Evolutionary conservation across 2,113 vertebrate species (phyloP), one percentile per base, ranked within the genome.

Genomic region (Oreochromis tanganicae): DNA sequence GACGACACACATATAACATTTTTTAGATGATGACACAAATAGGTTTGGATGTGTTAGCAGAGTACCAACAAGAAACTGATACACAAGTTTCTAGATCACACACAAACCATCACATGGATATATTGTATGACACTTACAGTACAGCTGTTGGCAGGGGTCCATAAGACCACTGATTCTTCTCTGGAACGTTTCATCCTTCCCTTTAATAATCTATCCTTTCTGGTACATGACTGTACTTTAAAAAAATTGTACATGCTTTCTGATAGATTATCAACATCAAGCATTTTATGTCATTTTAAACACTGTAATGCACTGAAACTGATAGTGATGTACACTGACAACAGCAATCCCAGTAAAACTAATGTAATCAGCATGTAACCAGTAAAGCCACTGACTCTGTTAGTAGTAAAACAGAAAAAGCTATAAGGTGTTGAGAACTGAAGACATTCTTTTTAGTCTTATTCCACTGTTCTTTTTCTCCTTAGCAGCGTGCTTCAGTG

Each of bases 231-330:
- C 13, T 46, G 68, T 41, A 68, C 19, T 2, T 68, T 7, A 68
- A 5, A 68, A n/a, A 68, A 41, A 21, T 2, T 21, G 10, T 14
- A 16, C 0, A 48, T 75, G 71, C 24, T 48, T 27, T 75, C 71
- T 14, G 21, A 27, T 17, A 29, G 43, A 75, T 73, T 46, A 75
- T 75, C 13, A 48, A 75, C 11, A 75, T 3, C 6, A 12, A 75
- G 24, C 46, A 32, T 50, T 78, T 46, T 78, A 48, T 50, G 16
- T 50, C 24, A 78, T 78, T 78, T 32, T 3, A 78, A 78, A 78
- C 46, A 78, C 1, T 78, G 16, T 32, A 32, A 50, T 78, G 71
- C 71, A 78, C 24, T 78, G 1, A 78, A 78, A 32, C 16, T 11
- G 29, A 63, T 63, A 63, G 59, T 1, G 27, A 32, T 75, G 21